Evolutionary conservation across 2,797 vertebrate genomes (phyloP).

Genomic region (Coluber constrictor): DNA sequence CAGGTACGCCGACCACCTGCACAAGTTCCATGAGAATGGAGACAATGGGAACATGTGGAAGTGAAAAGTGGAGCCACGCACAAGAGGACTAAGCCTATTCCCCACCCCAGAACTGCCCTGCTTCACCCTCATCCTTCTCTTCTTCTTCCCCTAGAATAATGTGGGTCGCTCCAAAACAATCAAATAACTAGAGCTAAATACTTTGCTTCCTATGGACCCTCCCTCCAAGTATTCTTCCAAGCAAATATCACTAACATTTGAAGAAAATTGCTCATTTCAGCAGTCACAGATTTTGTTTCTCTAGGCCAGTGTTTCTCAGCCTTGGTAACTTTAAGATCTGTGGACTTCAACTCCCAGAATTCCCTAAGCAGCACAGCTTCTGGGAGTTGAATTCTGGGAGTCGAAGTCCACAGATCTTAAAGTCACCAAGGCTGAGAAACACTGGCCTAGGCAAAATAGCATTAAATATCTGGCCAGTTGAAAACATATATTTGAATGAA

Average conservation of each 20-base stretch:
- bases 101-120: neutral
- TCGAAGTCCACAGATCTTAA: neutral
- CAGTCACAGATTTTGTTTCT: neutral
- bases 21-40: constrained; percentile 89
- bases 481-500: neutral
- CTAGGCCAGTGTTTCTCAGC: neutral
- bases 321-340: neutral
- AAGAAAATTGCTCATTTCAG: neutral
- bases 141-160: neutral
- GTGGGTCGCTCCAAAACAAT: neutral
- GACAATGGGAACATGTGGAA: constrained; percentile 75
- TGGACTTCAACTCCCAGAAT: neutral
- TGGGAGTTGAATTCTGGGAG: neutral
- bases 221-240: neutral
- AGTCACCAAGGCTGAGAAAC: neutral
- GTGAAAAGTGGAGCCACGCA: constrained; percentile 37
- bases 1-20: constrained; percentile 93
- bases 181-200: neutral
- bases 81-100: neutral
- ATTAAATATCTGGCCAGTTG: neutral
- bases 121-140: neutral
- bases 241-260: neutral
- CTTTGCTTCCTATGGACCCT: neutral
- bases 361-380: neutral
- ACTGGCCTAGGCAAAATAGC: neutral